phyloP scores from a whole-genome alignment of 2,113 vertebrate genomes.

The Stegastes partitus region DNA sequence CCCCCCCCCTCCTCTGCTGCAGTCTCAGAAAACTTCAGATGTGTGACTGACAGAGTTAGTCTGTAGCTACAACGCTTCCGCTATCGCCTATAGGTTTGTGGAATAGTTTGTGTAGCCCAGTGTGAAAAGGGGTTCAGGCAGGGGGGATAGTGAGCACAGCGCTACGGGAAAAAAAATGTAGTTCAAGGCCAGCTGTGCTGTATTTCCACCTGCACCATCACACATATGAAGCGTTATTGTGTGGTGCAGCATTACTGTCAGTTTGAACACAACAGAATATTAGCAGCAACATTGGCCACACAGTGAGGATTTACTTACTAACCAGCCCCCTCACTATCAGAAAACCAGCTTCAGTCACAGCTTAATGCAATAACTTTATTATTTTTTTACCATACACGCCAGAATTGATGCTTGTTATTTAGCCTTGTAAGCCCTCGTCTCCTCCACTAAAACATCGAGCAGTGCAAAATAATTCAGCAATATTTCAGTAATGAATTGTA shows the following conservation, averaged over 20 bases:
- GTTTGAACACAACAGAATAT: not conserved
- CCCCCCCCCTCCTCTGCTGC: not conserved
- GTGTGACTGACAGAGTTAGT: not conserved
- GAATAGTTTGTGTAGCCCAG: not conserved
- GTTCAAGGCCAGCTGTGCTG: not conserved
- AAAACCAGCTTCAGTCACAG: not conserved
- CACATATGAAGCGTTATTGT: too few species aligned
- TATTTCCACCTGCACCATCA: not conserved
- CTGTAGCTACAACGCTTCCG: not conserved
- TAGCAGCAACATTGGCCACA: not conserved
- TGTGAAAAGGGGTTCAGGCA: not conserved
- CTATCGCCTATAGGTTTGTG: not conserved
- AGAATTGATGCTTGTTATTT: not conserved
- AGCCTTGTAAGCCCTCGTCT: not conserved
- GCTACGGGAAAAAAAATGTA: too few species aligned
- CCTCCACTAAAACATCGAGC: not conserved
- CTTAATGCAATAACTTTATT: not conserved
- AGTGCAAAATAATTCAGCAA: too few species aligned
- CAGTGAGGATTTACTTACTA: not conserved
- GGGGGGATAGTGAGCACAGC: not conserved
- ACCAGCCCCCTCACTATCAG: not conserved
- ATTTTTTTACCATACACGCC: too few species aligned
- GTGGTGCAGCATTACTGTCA: not conserved
- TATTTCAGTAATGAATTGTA: too few species aligned
- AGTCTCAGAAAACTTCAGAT: conserved; percentile 3